These are phyloP conservation scores for Carollia perspicillata DNA, from an alignment of 2,113 vertebrate genomes.

Conservation along the genomic window DNA sequence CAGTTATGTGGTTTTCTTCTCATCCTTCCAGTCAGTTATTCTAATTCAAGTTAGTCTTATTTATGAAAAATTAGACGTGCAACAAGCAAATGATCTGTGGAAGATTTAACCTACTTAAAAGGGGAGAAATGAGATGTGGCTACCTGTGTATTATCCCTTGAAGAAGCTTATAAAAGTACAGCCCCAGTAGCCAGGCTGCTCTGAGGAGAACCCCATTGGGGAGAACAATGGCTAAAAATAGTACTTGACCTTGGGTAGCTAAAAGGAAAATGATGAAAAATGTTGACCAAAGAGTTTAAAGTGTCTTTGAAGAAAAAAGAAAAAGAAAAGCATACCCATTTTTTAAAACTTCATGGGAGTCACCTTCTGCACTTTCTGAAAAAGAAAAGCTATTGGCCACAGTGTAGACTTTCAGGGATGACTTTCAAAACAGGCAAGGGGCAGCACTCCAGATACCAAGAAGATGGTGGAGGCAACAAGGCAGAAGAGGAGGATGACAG, in stretches of 20 bases:
- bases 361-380: conserved; percentile 37
- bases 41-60: not conserved
- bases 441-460: not conserved
- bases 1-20: not conserved
- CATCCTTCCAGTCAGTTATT: not conserved
- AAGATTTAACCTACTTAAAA: conserved; percentile 57
- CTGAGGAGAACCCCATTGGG: conserved; percentile 54
- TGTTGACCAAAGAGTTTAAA: conserved; percentile 70
- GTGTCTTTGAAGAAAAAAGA: conserved; percentile 74
- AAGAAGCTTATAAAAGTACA: conserved; percentile 56
- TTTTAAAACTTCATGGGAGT: conserved; percentile 42
- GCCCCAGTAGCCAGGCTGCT: conserved; percentile 43
- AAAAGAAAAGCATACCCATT: conserved; percentile 54
- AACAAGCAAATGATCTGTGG: conserved; percentile 23
- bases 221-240: conserved; percentile 70
- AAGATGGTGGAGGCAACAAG: not conserved
- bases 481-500: not conserved
- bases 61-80: not conserved
- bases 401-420: not conserved
- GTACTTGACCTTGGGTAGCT: conserved; percentile 20
- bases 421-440: conserved; percentile 17
- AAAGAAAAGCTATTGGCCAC: conserved; percentile 25
- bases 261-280: conserved; percentile 63
- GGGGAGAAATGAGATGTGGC: not conserved
- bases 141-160: conserved; percentile 44